Base-by-base conservation (phyloP, 23 tunicate species). In the Trididemnum nubilum region DNA sequence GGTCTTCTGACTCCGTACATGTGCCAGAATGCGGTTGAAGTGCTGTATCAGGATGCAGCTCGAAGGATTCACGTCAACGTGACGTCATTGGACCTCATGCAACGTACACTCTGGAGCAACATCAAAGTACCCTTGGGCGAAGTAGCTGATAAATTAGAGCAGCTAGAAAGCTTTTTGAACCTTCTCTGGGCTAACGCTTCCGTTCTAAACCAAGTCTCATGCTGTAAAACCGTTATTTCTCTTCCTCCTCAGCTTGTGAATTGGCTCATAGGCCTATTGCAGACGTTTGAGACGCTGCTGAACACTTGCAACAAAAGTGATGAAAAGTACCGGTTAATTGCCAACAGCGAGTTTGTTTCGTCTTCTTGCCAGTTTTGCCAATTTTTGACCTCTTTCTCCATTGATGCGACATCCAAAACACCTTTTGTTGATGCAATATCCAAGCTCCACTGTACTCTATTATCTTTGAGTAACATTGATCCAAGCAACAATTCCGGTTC, bases 171-270 rank as follows among this genome's bases (percentile, higher is more conserved):
- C 28, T 44, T 89, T 0, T 44, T 33, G 19, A 24, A 71, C 1
- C 22, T 38, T 22, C 27, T 89, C 49, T 89, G 94, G 94, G 31
- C 22, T n/a, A 79, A 86, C 52, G 44, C 85, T 36, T 24, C 74
- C 5, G 7, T 40, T 26, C 69, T 40, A 26, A 15, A 26, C 28
- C 78, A 73, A 21, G 33, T 26, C 5, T 2, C 12, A 22, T 38
- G 78, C 58, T 3, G 7, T 4, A 38, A 2, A 5, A 3, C 58
- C 2, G 39, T 2, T 38, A 21, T 38, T 21, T 5, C 31, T 30
- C 58, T 73, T 34, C 58, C 78, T 22, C 28, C 58, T n/a, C 78
- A 38, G 33, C 58, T 73, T 2, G 22, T 73, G 7, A 73, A 73
- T 30, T 73, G 29, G 31, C 2, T 73, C 4, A 40, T 39, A 2